Base-by-base conservation (phyloP, 1,140 invertebrate genomes). In the Myzus persicae region DNA sequence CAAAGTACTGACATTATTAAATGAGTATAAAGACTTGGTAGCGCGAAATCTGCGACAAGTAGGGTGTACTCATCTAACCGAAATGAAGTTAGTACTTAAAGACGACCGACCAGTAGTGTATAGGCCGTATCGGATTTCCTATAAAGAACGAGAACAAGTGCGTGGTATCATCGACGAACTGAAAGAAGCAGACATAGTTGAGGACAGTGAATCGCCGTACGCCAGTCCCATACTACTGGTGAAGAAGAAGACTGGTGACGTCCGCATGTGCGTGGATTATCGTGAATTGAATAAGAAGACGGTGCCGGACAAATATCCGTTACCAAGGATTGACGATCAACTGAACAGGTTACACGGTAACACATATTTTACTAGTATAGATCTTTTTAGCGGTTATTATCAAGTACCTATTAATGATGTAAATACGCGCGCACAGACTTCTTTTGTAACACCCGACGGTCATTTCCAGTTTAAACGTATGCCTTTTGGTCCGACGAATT, bases 351-450 rank as follows among this genome's bases (percentile, higher is more conserved):
- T 96, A 51, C 94, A 94, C 1, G 94, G 94, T 8, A 93, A 94
- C 22, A 94, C 93, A 31, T 95, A 94, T 91, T 96, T 96, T 93
- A 95, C 95, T 22, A 94, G 95, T 0, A 90, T 96, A 14, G 96
- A 96, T 94, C 91, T 96, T n/a, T 94, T 94, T 6, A 95, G 94
- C 51, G 96, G 96, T 26, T 96, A 95, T 94, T 95, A 95, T 94
- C 96, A 96, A 94, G 94, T 96, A 24, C 94, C 94, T 5, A 94
- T 96, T 4, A 94, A 95, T 5, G 90, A 94, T 36, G 3, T 2
- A 38, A 67, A 94, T 0, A 94, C 94, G 82, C 95, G 94, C 11
- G 94, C 94, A 20, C 96, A 96, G 94, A 96, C 96, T 0, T 95
- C 95, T 0, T 96, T 96, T 94, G 31, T 87, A n/a, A 87, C 42